Conservation (phyloP, 2,113 vertebrate species). For the Pluvialis apricaria region DNA sequence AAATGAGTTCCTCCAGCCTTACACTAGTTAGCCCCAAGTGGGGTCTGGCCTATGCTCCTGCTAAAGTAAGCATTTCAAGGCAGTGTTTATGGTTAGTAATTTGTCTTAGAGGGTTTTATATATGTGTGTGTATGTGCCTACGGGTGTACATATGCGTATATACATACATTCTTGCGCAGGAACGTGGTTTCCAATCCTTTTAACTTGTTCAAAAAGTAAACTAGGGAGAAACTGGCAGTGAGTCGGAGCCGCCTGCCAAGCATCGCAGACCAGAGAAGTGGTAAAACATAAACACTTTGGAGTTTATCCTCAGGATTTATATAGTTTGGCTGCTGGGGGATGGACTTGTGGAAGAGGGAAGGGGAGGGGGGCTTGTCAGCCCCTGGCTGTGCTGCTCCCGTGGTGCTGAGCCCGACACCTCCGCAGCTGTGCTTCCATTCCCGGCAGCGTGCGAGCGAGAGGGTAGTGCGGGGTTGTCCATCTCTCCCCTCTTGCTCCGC, state of each 20-base stretch:
- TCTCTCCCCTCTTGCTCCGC: not conserved
- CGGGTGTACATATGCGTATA: not conserved
- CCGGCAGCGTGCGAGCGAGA: fast-evolving
- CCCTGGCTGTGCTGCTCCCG: fast-evolving
- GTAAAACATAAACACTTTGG: constrained; percentile 63
- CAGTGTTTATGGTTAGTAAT: constrained; percentile 20
- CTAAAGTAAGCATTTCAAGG: not conserved
- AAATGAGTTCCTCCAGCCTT: not conserved
- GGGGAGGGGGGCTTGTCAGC: not conserved
- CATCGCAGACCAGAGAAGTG: constrained; percentile 48
- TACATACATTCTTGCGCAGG: not conserved
- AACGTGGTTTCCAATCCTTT: not conserved
- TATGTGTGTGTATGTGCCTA: not conserved
- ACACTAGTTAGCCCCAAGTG: not conserved
- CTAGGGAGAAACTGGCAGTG: constrained; percentile 41
- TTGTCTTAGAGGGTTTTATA: constrained; percentile 12
- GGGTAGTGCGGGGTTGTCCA: not conserved
- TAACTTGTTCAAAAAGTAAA: constrained; percentile 52
- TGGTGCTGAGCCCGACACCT: not conserved
- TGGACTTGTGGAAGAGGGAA: not conserved
- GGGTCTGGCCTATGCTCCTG: not conserved
- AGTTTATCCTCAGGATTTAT: constrained; percentile 45
- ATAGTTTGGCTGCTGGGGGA: not conserved
- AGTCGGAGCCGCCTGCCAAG: not conserved
- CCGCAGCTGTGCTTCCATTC: fast-evolving